Conservation (phyloP, 2,113 vertebrate genomes). For the Solenodon paradoxus region DNA sequence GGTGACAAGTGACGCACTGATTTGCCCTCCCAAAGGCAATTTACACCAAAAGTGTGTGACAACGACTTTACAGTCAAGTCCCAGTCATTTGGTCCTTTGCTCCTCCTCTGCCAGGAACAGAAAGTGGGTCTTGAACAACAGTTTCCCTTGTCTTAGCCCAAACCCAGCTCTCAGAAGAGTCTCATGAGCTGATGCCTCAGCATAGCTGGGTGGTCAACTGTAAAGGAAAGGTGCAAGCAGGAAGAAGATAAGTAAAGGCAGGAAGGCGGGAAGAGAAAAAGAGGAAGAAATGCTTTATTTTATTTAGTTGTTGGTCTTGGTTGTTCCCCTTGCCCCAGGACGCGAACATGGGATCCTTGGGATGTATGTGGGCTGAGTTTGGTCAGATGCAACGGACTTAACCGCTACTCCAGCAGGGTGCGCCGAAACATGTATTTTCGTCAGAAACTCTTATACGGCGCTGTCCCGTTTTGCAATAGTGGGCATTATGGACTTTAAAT, state of each 20-base stretch:
- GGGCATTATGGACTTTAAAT: background rate
- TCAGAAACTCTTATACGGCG: background rate
- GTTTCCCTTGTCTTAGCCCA: background rate
- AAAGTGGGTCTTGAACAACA: too few relatives aligned
- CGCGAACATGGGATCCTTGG: too few relatives aligned
- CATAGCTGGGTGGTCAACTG: background rate
- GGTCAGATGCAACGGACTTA: too few relatives aligned
- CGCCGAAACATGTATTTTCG: too few relatives aligned
- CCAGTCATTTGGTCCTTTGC: background rate
- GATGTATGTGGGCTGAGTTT: too few relatives aligned
- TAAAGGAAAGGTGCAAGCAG: too few relatives aligned
- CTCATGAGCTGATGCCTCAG: background rate
- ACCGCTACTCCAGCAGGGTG: too few relatives aligned
- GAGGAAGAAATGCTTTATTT: too few relatives aligned
- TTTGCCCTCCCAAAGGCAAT: background rate
- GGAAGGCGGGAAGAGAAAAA: too few relatives aligned
- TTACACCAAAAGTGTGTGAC: background rate
- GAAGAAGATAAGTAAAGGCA: too few relatives aligned
- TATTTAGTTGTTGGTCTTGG: too few relatives aligned
- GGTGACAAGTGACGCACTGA: background rate
- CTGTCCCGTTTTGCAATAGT: background rate
- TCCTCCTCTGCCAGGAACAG: background rate
- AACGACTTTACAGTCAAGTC: background rate
- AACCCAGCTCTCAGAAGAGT: background rate
- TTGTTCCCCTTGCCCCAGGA: too few relatives aligned